A percentile compares a stretch with the other conserved stretches of the same genome.
These are phyloP conservation scores for Chaitophorus viminalis DNA, from an alignment of 2,888 invertebrate genomes.

Conservation along the genomic window DNA sequence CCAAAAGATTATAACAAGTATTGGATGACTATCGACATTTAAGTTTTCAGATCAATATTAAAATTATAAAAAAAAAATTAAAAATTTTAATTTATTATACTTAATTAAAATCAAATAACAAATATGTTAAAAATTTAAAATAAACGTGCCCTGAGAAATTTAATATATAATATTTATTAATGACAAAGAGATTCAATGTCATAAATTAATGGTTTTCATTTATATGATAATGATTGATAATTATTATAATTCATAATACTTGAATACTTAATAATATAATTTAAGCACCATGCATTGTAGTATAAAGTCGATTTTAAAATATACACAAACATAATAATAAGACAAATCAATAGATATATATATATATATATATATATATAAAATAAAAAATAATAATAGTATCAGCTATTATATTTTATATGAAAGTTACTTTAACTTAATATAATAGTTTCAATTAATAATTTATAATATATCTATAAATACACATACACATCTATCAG, in stretches of 20 bases:
- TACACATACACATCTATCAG: background rate
- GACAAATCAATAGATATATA: constrained; percentile 14
- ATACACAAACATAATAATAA: constrained; percentile 28
- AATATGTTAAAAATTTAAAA: constrained; percentile 8
- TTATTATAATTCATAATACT: too few species aligned
- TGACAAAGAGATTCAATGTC: constrained; percentile 41
- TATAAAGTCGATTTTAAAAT: constrained; percentile 29
- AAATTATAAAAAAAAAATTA: background rate
- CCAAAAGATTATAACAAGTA: background rate
- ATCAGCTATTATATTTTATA: constrained; percentile 22
- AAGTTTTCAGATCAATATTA: constrained; percentile 7
- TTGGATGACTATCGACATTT: background rate
- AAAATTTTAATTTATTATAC: constrained; percentile 33
- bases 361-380: constrained; percentile 17
- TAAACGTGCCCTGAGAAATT: constrained; percentile 13
- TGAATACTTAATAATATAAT: constrained; percentile 25
- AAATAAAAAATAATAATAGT: constrained; percentile 9
- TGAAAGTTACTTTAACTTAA: background rate
- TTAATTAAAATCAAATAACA: constrained; percentile 11
- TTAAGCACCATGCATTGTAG: constrained; percentile 52
- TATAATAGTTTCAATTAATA: background rate
- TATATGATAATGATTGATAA: constrained; percentile 14
- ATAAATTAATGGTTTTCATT: constrained; percentile 21
- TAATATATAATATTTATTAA: constrained; percentile 29
- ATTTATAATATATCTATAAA: constrained; percentile 18